Percentiles rank a stretch among this genome's conserved stretches.
Evolutionary conservation across 2,113 vertebrate genomes (phyloP).

Genomic region (Ranitomeya variabilis): DNA sequence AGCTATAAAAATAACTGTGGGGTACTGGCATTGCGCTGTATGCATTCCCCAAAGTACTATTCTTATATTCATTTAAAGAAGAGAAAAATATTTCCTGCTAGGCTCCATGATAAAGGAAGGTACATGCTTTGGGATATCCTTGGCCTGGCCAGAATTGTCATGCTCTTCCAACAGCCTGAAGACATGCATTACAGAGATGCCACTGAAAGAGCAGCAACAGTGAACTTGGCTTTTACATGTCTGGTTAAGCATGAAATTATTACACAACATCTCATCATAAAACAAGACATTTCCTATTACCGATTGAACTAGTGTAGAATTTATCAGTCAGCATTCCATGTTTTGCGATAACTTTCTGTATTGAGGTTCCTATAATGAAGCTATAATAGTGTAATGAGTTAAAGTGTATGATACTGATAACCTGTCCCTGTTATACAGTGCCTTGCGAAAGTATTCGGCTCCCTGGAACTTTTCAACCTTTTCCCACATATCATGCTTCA

Average conservation of each 20-base stretch:
- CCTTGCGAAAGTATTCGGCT: too few species aligned
- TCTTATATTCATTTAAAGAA: slow-evolving; percentile 65
- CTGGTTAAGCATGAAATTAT: neutral
- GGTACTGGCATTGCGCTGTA: slow-evolving; percentile 63
- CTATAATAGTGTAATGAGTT: neutral
- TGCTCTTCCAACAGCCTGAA: slow-evolving; percentile 62
- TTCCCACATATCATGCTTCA: too few species aligned
- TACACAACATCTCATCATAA: neutral
- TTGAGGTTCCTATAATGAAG: neutral
- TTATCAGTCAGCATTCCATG: neutral
- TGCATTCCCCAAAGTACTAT: slow-evolving; percentile 64
- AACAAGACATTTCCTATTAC: neutral
- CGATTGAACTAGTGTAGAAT: neutral
- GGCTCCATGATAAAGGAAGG: slow-evolving; percentile 66
- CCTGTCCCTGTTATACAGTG: too few species aligned
- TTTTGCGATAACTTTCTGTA: neutral
- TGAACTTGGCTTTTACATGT: neutral
- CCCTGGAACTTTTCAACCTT: too few species aligned
- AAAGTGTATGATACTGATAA: neutral
- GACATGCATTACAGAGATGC: slow-evolving; percentile 37
- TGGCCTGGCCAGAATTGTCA: slow-evolving; percentile 58
- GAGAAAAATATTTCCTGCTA: slow-evolving; percentile 77
- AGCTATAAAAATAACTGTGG: slow-evolving; percentile 70
- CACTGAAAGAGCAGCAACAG: neutral
- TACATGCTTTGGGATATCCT: slow-evolving; percentile 69